Conservation (phyloP, 2,888 invertebrate species). For the Nipponacmea schrenckii region DNA sequence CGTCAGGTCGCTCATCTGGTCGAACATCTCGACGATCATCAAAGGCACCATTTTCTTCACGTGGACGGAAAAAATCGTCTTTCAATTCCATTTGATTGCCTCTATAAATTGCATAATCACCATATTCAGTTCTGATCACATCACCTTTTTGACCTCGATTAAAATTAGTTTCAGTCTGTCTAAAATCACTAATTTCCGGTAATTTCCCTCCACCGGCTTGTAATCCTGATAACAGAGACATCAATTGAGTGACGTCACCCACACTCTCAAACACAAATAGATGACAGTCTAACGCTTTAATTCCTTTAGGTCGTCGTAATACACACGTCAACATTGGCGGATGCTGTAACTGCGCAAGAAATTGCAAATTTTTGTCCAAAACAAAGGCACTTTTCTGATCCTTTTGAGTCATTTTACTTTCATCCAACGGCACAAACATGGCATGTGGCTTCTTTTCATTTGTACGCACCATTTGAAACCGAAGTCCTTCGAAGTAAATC, state of each 20-base stretch:
- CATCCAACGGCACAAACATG: slow-evolving; percentile 77
- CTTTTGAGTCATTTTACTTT: slow-evolving; percentile 43
- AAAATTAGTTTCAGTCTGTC: slow-evolving; percentile 17
- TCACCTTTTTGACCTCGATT: slow-evolving; percentile 34
- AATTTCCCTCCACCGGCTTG: slow-evolving; percentile 15
- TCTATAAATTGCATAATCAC: slow-evolving; percentile 40
- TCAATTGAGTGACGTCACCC: slow-evolving; percentile 45
- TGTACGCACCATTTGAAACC: slow-evolving; percentile 56
- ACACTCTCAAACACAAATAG: slow-evolving; percentile 82
- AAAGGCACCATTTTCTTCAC: slow-evolving; percentile 18
- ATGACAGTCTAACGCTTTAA: slow-evolving; percentile 98
- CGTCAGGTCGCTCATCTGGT: slow-evolving; percentile 6
- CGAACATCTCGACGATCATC: slow-evolving; percentile 19
- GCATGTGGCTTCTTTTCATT: slow-evolving; percentile 68
- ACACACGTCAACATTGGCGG: slow-evolving; percentile 98
- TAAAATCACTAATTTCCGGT: slow-evolving; percentile 12
- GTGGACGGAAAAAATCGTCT: slow-evolving; percentile 42
- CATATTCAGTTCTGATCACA: slow-evolving; percentile 40
- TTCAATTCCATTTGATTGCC: slow-evolving; percentile 38
- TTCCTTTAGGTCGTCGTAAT: slow-evolving; percentile 91
- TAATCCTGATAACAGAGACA: slow-evolving; percentile 22
- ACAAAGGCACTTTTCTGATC: slow-evolving; percentile 79
- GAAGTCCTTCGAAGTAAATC: slow-evolving; percentile 65
- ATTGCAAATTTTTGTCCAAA: slow-evolving; percentile 94
- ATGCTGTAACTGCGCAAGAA: slow-evolving; percentile 90